These are phyloP conservation scores for Nesoenas mayeri DNA, from an alignment of 2,113 vertebrate species.

Conservation along the genomic window DNA sequence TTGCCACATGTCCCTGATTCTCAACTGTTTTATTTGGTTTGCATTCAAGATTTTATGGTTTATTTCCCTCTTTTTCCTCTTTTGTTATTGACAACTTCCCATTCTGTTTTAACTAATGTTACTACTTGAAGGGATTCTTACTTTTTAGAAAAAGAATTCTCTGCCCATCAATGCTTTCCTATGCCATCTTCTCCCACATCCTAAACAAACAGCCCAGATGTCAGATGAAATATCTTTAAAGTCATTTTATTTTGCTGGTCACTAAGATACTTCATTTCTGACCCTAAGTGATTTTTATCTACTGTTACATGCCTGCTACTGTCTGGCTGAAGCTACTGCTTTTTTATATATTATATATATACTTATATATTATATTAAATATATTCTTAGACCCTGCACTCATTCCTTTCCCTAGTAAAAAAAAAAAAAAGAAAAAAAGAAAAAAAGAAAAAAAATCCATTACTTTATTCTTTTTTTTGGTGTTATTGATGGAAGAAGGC, in stretches of 20 bases:
- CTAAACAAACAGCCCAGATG: not conserved
- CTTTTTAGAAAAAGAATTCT: not conserved
- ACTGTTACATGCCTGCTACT: not conserved
- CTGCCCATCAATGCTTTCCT: not conserved
- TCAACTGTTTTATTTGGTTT: not conserved
- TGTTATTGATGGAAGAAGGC: not conserved
- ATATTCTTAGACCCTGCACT: not conserved
- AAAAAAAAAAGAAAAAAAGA: not conserved
- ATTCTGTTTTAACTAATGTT: not conserved
- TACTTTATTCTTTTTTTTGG: not conserved
- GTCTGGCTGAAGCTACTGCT: not conserved
- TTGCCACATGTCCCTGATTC: not conserved
- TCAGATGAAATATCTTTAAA: not conserved
- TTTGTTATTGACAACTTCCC: not conserved
- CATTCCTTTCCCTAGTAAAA: not conserved
- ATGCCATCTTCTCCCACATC: not conserved
- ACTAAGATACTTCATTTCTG: not conserved
- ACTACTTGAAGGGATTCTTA: not conserved
- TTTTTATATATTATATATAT: not conserved
- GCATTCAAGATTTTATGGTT: not conserved
- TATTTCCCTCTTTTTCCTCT: not conserved
- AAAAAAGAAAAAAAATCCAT: not conserved
- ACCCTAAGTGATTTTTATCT: not conserved
- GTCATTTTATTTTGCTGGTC: not conserved
- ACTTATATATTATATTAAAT: not conserved